Evolutionary conservation across 2,797 vertebrate species (phyloP).

Genomic region (Gymnothorax reevesii): DNA sequence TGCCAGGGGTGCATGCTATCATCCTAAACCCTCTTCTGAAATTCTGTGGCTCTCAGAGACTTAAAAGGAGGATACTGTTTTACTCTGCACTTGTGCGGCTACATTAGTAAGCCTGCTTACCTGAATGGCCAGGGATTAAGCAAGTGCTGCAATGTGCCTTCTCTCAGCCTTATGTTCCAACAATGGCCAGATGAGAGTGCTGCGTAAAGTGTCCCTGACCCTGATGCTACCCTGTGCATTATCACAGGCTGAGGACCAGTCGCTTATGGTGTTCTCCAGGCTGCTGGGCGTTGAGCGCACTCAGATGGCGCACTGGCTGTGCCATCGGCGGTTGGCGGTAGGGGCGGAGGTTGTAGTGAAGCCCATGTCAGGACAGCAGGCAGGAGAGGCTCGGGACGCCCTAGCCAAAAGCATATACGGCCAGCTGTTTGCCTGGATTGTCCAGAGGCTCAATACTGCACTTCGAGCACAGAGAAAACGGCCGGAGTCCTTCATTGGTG

Average conservation of each 20-base stretch:
- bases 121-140: background rate
- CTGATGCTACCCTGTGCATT: background rate
- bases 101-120: too few relatives aligned
- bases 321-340: constrained; percentile 72
- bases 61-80: too few relatives aligned
- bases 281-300: constrained; percentile 71
- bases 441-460: constrained; percentile 72
- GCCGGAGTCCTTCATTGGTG: constrained; percentile 69
- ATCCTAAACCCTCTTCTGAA: too few relatives aligned
- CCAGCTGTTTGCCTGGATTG: constrained; percentile 75
- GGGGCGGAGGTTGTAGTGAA: constrained; percentile 75
- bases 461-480: constrained; percentile 57
- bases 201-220: background rate
- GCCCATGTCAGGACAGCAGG: constrained; percentile 72
- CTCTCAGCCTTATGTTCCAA: background rate
- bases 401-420: constrained; percentile 77
- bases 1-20: too few relatives aligned
- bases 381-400: constrained; percentile 65
- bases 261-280: constrained; percentile 68
- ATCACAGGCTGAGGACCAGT: constrained; percentile 63
- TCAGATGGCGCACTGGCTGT: constrained; percentile 78
- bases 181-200: background rate
- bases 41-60: too few relatives aligned
- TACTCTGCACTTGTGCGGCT: too few relatives aligned
- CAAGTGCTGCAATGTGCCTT: background rate